A percentile compares a stretch with the other conserved stretches of the same genome.
These are phyloP conservation scores for Eubasilissa regina DNA, from an alignment of 1,140 invertebrate genomes.

Conservation along the genomic window DNA sequence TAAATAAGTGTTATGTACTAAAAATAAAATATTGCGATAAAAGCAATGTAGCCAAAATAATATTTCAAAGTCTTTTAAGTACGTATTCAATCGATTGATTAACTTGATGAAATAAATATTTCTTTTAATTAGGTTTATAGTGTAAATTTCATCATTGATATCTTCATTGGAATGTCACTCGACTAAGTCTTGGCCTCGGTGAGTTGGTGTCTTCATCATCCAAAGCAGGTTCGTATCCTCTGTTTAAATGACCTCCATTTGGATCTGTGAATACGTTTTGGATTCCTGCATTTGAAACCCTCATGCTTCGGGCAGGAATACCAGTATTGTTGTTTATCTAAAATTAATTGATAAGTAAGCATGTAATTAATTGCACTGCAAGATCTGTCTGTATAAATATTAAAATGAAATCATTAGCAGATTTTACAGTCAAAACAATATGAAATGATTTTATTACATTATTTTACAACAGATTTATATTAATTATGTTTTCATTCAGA, in stretches of 20 bases:
- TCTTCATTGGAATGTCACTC: constrained; percentile 70
- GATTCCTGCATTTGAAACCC: constrained; percentile 74
- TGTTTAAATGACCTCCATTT: constrained; percentile 73
- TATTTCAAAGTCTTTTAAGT: constrained; percentile 32
- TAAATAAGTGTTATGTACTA: neutral
- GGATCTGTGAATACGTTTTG: constrained; percentile 76
- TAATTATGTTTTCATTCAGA: too few relatives aligned
- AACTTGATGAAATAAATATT: constrained; percentile 22
- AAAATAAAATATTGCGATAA: neutral
- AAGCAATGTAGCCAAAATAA: neutral
- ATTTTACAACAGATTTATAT: too few relatives aligned
- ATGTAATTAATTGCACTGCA: too few relatives aligned
- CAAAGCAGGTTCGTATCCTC: constrained; percentile 74
- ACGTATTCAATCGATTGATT: constrained; percentile 36
- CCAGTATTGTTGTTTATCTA: constrained; percentile 70
- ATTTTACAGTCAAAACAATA: too few relatives aligned
- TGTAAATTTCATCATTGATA: constrained; percentile 62
- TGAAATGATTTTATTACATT: too few relatives aligned
- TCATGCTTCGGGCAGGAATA: constrained; percentile 68
- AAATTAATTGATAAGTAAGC: constrained; percentile 30
- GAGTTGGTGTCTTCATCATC: constrained; percentile 75
- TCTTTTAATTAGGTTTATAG: neutral
- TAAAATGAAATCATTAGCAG: too few relatives aligned
- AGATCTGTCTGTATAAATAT: too few relatives aligned
- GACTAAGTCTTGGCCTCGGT: constrained; percentile 69